Base-by-base conservation (phyloP, 2,888 invertebrate genomes). In the Synanthedon vespiformis region DNA sequence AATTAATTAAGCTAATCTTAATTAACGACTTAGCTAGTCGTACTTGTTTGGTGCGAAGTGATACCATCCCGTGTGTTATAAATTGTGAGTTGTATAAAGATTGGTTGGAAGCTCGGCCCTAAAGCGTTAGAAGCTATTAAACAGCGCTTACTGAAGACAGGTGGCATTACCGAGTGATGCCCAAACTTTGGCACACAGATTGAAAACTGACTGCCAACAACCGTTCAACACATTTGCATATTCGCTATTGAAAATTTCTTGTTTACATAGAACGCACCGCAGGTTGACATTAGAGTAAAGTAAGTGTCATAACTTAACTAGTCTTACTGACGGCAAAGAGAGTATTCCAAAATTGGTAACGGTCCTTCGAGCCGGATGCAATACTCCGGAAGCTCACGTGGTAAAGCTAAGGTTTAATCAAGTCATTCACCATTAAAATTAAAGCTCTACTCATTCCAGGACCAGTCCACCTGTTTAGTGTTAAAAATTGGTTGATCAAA, bases 111-210 rank as follows among this genome's bases (percentile, higher is more conserved):
- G 71, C 71, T 63, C 60, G 59, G 59, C 56, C 57, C 55, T 56
- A 63, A 59, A 62, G 63, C 60, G 61, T 57, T 60, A 58, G 59
- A 58, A 59, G 60, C 60, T 65, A 77, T 79, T 71, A 77, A 78
- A 80, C 68, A 73, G 65, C 64, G 67, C 63, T 80, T 72, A 73
- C 57, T 56, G 66, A 65, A 66, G 72, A 72, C 78, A 78, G 75
- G 77, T 76, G 69, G 67, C 64, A 72, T 74, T 72, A 72, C 68
- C 58, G 53, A 56, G 52, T 51, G 53, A 52, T 47, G 53, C 52
- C 53, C 61, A 56, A 67, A 67, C 61, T 69, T 63, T 53, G 51
- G 48, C 14, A 44, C 44, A 14, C 34, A 59, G 60, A 65, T 64
- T 64, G 65, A 64, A 70, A 44, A 44, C 44, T 44, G 44, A 12